A percentile compares a stretch with the other conserved stretches of the same genome.
Evolutionary conservation across 2,888 invertebrate genomes (phyloP).

Genomic region (Caenorhabditis sulstoni): DNA sequence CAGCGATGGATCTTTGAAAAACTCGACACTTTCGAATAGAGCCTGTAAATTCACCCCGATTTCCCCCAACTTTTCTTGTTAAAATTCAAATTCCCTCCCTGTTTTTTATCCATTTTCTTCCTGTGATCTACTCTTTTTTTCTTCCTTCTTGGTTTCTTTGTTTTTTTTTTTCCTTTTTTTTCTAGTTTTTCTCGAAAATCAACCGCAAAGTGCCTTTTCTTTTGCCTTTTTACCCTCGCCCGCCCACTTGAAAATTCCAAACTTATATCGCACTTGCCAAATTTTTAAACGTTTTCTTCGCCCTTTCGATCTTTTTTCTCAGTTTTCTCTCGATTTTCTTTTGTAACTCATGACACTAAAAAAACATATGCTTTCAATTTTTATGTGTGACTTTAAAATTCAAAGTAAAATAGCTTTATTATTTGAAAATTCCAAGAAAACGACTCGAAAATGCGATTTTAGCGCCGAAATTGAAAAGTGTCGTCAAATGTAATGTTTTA

Average conservation of each 20-base stretch:
- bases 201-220: constrained; percentile 14
- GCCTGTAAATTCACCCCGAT: neutral
- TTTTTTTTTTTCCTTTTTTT: neutral
- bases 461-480: neutral
- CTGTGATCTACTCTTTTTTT: constrained; percentile 14
- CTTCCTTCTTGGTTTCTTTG: neutral
- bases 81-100: neutral
- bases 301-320: neutral
- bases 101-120: constrained; percentile 1
- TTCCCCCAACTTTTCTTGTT: neutral
- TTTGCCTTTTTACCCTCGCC: constrained; percentile 3
- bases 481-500: constrained; percentile 22
- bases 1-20: constrained; percentile 75
- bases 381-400: too few species aligned
- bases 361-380: too few species aligned
- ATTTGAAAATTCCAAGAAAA: neutral
- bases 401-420: too few species aligned
- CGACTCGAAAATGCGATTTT: neutral
- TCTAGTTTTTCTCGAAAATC: neutral
- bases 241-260: constrained; percentile 8
- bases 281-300: neutral
- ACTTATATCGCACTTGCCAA: constrained; percentile 2
- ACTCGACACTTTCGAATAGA: constrained; percentile 66
- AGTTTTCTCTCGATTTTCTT: too few species aligned
- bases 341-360: too few species aligned